Percentiles rank a stretch among this genome's conserved stretches.
These are phyloP conservation scores for Ariopsis seemanni DNA, from an alignment of 2,113 vertebrate species.

Conservation along the genomic window DNA sequence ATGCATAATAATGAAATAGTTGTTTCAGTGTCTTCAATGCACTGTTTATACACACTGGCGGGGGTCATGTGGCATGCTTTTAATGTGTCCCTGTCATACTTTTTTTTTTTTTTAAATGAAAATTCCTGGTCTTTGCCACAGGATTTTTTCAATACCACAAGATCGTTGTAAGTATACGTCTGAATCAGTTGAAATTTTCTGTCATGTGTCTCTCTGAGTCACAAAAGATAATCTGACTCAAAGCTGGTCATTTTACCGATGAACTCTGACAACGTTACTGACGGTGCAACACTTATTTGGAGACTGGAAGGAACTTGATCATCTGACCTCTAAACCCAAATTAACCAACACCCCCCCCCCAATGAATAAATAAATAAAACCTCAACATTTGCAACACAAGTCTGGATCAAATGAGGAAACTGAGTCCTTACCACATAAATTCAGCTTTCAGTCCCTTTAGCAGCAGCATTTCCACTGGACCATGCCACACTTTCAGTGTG, in stretches of 20 bases:
- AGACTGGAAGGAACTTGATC: background rate
- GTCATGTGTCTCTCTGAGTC: constrained; percentile 48
- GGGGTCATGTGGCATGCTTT: constrained; percentile 39
- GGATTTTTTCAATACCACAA: constrained; percentile 28
- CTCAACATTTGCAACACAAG: constrained; percentile 2
- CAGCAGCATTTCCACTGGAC: background rate
- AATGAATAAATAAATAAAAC: background rate
- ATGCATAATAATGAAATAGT: constrained; percentile 4
- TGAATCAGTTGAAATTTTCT: constrained; percentile 22
- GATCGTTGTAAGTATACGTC: constrained; percentile 3
- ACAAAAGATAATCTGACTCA: constrained; percentile 16
- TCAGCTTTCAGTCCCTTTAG: too few relatives aligned
- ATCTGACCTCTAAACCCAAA: background rate
- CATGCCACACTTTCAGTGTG: background rate
- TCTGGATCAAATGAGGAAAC: background rate
- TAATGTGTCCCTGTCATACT: constrained; percentile 33
- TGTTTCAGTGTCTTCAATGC: constrained; percentile 12
- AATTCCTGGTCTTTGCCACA: constrained; percentile 17
- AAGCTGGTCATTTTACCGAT: background rate
- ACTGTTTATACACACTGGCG: background rate
- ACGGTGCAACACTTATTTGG: background rate
- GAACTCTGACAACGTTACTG: constrained; percentile 1
- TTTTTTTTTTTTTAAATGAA: constrained; percentile 10
- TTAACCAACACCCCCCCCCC: too few relatives aligned
- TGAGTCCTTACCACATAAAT: background rate